Evolutionary conservation across 2,888 invertebrate genomes (phyloP).

Genomic region (Dorcus parallelipipedus): DNA sequence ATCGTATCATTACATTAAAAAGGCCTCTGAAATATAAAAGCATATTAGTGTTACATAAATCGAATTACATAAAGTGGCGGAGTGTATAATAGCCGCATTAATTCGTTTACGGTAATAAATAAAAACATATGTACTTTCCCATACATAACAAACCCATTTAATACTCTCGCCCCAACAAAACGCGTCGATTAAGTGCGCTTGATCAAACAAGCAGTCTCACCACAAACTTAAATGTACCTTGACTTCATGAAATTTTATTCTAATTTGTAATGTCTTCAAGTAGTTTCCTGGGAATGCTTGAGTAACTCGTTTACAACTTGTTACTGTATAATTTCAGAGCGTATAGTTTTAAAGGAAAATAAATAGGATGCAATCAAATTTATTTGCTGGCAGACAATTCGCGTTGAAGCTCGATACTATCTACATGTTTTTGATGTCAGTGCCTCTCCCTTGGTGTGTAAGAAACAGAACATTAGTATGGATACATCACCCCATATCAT

Average conservation of each 20-base stretch:
- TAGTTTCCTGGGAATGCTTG: no score
- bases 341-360: slow-evolving; percentile 4
- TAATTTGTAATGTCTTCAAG: no score
- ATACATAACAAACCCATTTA: slow-evolving; percentile 21
- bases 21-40: no score
- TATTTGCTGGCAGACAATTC: slow-evolving; percentile 11
- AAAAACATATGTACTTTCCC: slow-evolving; percentile 22
- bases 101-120: slow-evolving; percentile 14
- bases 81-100: slow-evolving; percentile 4
- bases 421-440: slow-evolving; percentile 1
- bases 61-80: not conserved
- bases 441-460: slow-evolving; percentile 1
- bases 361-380: slow-evolving; percentile 3
- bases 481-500: slow-evolving; percentile 46
- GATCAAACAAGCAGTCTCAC: slow-evolving; percentile 1
- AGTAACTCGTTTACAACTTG: no score
- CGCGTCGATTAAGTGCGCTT: slow-evolving; percentile 20
- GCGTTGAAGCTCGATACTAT: not conserved
- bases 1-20: no score
- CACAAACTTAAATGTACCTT: slow-evolving; percentile 5
- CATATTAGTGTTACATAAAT: no score
- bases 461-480: slow-evolving; percentile 40
- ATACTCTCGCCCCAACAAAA: slow-evolving; percentile 26
- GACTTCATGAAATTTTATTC: no score
- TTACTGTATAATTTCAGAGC: no score